These are phyloP conservation scores for Torymus auratus DNA, from an alignment of 2,888 invertebrate species.

Conservation along the genomic window DNA sequence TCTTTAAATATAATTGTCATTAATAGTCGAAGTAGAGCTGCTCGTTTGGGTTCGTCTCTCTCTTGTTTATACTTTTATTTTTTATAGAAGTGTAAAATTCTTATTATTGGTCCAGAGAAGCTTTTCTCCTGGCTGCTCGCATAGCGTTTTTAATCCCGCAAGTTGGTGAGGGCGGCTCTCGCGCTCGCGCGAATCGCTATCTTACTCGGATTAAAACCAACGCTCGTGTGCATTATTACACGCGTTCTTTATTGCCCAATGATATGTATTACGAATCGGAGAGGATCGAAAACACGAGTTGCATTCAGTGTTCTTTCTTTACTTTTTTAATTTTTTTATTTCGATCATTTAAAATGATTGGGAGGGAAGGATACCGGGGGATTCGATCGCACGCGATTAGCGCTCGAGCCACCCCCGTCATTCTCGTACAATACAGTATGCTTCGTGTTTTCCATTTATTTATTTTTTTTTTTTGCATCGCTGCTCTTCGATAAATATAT, in stretches of 20 bases:
- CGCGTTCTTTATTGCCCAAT: slow-evolving; percentile 40
- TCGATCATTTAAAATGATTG: neutral
- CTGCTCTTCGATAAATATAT: slow-evolving; percentile 23
- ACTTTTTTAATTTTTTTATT: neutral
- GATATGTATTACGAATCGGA: slow-evolving; percentile 47
- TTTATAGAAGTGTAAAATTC: slow-evolving; percentile 74
- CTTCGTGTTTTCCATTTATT: neutral
- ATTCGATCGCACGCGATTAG: neutral
- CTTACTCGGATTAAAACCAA: too few species aligned
- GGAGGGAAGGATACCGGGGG: neutral
- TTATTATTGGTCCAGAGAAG: slow-evolving; percentile 73
- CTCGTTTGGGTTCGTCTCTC: slow-evolving; percentile 26
- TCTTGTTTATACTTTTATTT: slow-evolving; percentile 25
- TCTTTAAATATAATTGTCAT: slow-evolving; percentile 23
- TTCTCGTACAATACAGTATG: neutral
- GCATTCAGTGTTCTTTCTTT: neutral
- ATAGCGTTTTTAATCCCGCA: slow-evolving; percentile 53
- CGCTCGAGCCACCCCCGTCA: slow-evolving; percentile 36
- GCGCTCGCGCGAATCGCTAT: slow-evolving; percentile 1
- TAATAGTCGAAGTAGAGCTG: slow-evolving; percentile 44
- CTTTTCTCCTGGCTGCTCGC: slow-evolving; percentile 58
- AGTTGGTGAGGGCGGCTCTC: slow-evolving; percentile 57
- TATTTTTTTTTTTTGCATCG: slow-evolving; percentile 22
- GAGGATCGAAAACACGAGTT: slow-evolving; percentile 39
- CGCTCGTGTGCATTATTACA: too few species aligned